Base-by-base conservation (phyloP, 2,888 invertebrate genomes). In the Brachyptera risi region DNA sequence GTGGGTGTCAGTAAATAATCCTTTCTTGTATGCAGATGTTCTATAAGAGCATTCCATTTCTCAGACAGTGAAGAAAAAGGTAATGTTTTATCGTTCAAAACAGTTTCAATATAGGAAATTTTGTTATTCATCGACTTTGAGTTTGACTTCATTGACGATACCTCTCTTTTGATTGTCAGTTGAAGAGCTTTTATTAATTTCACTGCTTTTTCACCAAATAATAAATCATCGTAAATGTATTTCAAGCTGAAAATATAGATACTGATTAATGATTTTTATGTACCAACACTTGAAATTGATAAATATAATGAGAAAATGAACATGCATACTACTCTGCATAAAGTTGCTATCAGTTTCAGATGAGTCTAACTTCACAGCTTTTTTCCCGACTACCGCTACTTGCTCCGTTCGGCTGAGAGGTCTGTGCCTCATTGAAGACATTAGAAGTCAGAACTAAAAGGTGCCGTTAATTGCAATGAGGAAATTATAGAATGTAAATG, bases 171-270 rank as follows among this genome's bases (percentile, higher is more conserved):
- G 7, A 57, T 57, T 15, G 23, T 40, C 24, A 11, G 21, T 15
- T 42, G 37, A 1, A 57, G 15, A 24, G 23, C 21, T 11, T 38
- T 7, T 2, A 57, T 40, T 40, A 23, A 21, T 17, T 9, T 17
- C 5, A 19, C 5, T 23, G 27, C 23, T 40, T 19, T 57, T 40
- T 40, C 57, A 3, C 21, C 17, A n/a, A 57, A 57, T 21, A 23
- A 17, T 23, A 38, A 13, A 15, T 57, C 57, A 2, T 57, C 57
- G 26, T 40, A 57, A 7, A 17, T 38, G 21, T 42, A 15, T 57
- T 19, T 57, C 9, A 57, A 21, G 21, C 57, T 57, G 40, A n/a
- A 54, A 31, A 13, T n/a, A n/a, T n/a, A n/a, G n/a, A n/a, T n/a
- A n/a, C n/a, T n/a, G n/a, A n/a, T n/a, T n/a, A n/a, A n/a, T n/a